Evolutionary conservation across 2,113 vertebrate species (phyloP).

Genomic region (Cheilinus undulatus): DNA sequence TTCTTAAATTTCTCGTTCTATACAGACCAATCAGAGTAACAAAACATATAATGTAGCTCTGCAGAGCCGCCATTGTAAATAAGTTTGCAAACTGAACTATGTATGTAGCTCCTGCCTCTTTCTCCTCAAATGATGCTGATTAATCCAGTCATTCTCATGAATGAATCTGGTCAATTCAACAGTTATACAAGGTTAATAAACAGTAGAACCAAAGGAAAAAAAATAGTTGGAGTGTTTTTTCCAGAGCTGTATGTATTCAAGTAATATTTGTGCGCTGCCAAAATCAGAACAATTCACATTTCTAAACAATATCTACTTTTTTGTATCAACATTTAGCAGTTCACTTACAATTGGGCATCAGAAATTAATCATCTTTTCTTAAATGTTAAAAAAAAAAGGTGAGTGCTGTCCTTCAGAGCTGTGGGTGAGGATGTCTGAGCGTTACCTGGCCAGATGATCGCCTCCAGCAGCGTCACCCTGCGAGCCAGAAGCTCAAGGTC

Average conservation of each 20-base stretch:
- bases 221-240: no score
- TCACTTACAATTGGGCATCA: conserved; percentile 32
- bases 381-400: conserved; percentile 19
- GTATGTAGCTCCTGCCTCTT: no score
- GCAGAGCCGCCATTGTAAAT: no score
- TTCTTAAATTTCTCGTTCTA: no score
- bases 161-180: no score
- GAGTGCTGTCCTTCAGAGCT: conserved; percentile 46
- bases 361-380: conserved; percentile 11
- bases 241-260: not conserved
- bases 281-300: conserved; percentile 30
- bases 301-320: conserved; percentile 31
- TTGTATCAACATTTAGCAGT: conserved; percentile 36
- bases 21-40: no score
- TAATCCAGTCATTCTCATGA: no score
- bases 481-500: conserved; percentile 98
- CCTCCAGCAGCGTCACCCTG: conserved; percentile 99
- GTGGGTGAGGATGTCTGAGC: conserved; percentile 68
- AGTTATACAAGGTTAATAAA: no score
- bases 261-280: conserved; percentile 8
- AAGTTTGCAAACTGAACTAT: no score
- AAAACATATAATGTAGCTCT: no score
- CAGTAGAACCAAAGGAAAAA: no score
- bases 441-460: conserved; percentile 99
- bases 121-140: no score